Evolutionary conservation across 2,113 vertebrate genomes (phyloP).

Genomic region (Zeus faber): DNA sequence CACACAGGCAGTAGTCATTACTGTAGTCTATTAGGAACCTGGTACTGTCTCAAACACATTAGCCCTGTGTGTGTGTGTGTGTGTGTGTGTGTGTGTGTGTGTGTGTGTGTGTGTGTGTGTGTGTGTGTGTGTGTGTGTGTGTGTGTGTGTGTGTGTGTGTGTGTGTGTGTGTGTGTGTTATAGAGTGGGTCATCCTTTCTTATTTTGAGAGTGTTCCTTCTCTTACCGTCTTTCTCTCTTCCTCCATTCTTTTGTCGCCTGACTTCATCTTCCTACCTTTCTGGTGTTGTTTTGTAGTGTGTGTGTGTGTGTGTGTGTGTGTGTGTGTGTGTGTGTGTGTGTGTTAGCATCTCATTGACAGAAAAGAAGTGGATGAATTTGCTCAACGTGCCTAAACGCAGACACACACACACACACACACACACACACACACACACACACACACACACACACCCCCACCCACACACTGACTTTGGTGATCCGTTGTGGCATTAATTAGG

Average conservation of each 20-base stretch:
- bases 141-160: background rate
- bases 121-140: background rate
- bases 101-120: slow-evolving; percentile 3
- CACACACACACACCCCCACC: slow-evolving; percentile 6
- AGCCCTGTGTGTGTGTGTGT: background rate
- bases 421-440: slow-evolving; percentile 1
- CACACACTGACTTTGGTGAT: slow-evolving; percentile 22
- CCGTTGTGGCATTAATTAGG: slow-evolving; percentile 56
- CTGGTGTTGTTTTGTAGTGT: background rate
- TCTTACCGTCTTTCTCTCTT: background rate
- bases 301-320: slow-evolving; percentile 2
- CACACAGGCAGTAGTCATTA: slow-evolving; percentile 9
- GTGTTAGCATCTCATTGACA: too few relatives aligned
- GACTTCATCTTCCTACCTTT: background rate
- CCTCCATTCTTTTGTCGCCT: background rate
- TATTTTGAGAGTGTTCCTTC: too few relatives aligned
- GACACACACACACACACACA: too few relatives aligned
- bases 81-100: background rate
- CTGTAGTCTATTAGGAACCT: background rate
- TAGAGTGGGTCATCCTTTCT: too few relatives aligned
- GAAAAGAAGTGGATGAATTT: too few relatives aligned
- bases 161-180: slow-evolving; percentile 7
- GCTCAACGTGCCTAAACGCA: too few relatives aligned
- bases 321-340: slow-evolving; percentile 11
- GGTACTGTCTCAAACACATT: background rate